Conservation (phyloP, 2,113 vertebrate genomes). For the Pangasianodon hypophthalmus region DNA sequence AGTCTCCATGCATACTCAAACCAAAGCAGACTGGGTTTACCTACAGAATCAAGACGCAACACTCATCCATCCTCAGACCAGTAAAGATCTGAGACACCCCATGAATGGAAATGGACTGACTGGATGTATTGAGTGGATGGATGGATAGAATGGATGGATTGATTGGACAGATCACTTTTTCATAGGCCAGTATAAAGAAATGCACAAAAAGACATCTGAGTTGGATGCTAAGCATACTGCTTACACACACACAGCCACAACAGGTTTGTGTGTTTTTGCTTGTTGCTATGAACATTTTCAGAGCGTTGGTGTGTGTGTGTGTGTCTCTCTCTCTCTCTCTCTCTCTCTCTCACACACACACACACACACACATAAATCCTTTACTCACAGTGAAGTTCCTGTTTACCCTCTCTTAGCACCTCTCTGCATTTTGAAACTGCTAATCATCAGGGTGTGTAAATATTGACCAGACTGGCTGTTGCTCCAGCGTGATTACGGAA, state of each 20-base stretch:
- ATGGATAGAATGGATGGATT: background rate
- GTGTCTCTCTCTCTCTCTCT: background rate
- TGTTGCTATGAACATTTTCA: background rate
- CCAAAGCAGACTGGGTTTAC: background rate
- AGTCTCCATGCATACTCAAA: background rate
- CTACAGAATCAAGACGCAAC: background rate
- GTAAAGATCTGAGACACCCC: background rate
- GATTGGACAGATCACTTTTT: background rate
- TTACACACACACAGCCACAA: background rate
- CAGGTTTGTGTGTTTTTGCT: background rate
- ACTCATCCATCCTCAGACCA: background rate
- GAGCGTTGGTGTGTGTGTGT: background rate
- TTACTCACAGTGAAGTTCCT: background rate
- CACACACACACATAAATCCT: constrained; percentile 12
- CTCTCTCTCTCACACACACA: too few species aligned
- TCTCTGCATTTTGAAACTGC: background rate
- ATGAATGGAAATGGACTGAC: background rate
- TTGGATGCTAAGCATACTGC: background rate
- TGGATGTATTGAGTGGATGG: background rate
- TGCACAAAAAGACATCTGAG: background rate
- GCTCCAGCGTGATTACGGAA: background rate
- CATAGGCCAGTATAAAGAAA: background rate
- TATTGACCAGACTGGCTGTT: constrained; percentile 58
- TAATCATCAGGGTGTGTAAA: constrained; percentile 61
- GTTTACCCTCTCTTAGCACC: constrained; percentile 18